Evolutionary conservation across 2,888 invertebrate genomes (phyloP).

Genomic region (Tiphia femorata): DNA sequence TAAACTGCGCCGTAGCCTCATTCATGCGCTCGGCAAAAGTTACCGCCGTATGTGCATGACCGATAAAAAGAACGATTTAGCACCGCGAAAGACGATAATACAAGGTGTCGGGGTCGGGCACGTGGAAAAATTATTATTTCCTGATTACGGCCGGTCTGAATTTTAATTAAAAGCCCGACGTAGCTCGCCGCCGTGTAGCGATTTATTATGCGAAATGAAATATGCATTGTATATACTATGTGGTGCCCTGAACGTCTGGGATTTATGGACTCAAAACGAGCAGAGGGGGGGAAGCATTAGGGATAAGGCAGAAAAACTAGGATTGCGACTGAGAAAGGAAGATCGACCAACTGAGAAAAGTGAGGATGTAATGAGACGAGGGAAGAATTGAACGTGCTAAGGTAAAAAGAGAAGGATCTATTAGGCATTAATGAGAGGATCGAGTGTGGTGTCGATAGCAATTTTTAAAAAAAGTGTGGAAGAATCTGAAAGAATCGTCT

Average conservation of each 20-base stretch:
- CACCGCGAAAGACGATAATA: constrained; percentile 25
- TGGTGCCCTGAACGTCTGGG: constrained; percentile 29
- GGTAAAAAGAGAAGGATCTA: no score
- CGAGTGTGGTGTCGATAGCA: no score
- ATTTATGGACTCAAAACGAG: constrained; percentile 35
- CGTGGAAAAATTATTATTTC: constrained; percentile 39
- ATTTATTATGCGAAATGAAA: constrained; percentile 48
- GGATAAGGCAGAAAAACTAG: not conserved
- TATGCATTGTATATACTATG: constrained; percentile 37
- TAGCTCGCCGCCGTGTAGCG: constrained; percentile 20
- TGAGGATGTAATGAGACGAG: no score
- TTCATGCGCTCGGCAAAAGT: no score
- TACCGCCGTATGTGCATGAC: constrained; percentile 26
- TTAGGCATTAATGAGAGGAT: no score
- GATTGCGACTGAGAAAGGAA: not conserved
- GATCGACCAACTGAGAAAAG: no score
- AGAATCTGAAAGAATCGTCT: not conserved
- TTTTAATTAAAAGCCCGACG: constrained; percentile 45
- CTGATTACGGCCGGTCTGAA: constrained; percentile 39
- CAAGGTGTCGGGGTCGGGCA: constrained; percentile 15
- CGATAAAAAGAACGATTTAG: constrained; percentile 1
- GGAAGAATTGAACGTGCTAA: no score
- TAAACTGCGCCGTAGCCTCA: no score
- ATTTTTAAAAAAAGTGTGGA: not conserved
- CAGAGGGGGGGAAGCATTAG: not conserved